Evolutionary conservation across 2,113 vertebrate genomes (phyloP), one percentile per base, ranked within the genome.

Genomic region (Pao palembangensis): DNA sequence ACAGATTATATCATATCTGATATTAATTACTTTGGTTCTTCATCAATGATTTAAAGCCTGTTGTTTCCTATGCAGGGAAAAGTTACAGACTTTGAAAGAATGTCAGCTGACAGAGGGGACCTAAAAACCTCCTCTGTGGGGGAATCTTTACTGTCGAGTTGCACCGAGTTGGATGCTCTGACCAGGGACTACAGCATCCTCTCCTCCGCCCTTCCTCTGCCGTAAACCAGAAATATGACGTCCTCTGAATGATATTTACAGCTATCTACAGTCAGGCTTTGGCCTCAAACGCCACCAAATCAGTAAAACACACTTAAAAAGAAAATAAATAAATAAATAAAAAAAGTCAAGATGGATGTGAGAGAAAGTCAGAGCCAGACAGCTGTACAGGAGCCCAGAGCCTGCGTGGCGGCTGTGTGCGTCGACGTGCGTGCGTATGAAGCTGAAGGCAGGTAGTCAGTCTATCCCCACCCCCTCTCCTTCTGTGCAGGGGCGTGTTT

Each of bases 181-280:
- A 59, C 48, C 28, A 54, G 25, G 25, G 25, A 28, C 25, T 7
- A 28, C 41, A 51, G 14, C 50, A 44, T 61, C 71, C 46, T 65
- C 47, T 42, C 55, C 56, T 46, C 46, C 52, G 58, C 65, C 51
- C 1, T 71, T 75, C 34, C 73, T 75, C 34, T 47, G 46, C 43
- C 59, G 55, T 61, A 12, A 38, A 38, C 34, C 43, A 65, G 55
- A 62, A 75, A 70, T 61, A 42, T 70, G 12, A 73, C 58, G 61
- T 64, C 61, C 57, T 84, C 69, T 77, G 44, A 66, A 81, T 58
- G 78, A 50, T 84, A 88, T 87, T 82, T 86, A 87, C 85, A 86
- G n/a, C 58, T 83, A 86, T 87, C 76, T 83, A 85, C 83, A 83
- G 69, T 67, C 69, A 54, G 65, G 23, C 41, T 51, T 14, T 11